These are phyloP conservation scores for Herminia tarsipennalis DNA, from an alignment of 2,888 invertebrate genomes.

Conservation along the genomic window DNA sequence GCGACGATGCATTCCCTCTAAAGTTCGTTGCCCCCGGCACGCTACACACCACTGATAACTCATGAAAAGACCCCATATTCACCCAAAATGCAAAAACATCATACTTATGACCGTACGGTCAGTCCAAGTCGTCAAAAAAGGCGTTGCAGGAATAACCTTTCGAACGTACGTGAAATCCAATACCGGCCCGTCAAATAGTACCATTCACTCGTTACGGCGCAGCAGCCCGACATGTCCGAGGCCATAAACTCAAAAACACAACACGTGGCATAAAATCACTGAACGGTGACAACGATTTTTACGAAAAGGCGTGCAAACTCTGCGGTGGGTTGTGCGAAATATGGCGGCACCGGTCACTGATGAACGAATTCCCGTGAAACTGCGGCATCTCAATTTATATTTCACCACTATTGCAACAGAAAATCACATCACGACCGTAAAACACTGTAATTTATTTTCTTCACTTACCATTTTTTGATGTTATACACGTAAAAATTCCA, in stretches of 20 bases:
- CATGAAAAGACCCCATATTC: constrained; percentile 34
- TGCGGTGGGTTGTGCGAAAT: constrained; percentile 78
- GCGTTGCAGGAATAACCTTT: constrained; percentile 78
- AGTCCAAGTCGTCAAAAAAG: constrained; percentile 73
- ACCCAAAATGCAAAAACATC: constrained; percentile 36
- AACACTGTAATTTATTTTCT: constrained; percentile 73
- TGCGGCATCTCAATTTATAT: constrained; percentile 54
- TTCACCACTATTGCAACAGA: constrained; percentile 49
- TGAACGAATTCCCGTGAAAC: constrained; percentile 61
- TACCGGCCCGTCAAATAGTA: constrained; percentile 61
- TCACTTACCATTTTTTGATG: constrained; percentile 86
- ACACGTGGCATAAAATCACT: constrained; percentile 84
- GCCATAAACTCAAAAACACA: constrained; percentile 60
- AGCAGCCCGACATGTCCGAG: constrained; percentile 35
- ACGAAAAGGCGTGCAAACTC: constrained; percentile 82
- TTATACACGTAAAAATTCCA: constrained; percentile 83
- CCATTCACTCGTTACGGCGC: constrained; percentile 45
- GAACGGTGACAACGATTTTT: constrained; percentile 80
- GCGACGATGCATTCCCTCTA: constrained; percentile 73
- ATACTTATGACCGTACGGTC: constrained; percentile 38
- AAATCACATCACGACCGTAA: constrained; percentile 63
- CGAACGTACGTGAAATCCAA: constrained; percentile 80
- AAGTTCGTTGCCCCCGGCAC: constrained; percentile 78
- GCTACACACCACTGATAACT: constrained; percentile 59
- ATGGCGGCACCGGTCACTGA: constrained; percentile 83